Percentiles rank a stretch among this genome's conserved stretches.
phyloP scores from a whole-genome alignment of 2,888 invertebrate genomes.

The Phortica okadai region DNA sequence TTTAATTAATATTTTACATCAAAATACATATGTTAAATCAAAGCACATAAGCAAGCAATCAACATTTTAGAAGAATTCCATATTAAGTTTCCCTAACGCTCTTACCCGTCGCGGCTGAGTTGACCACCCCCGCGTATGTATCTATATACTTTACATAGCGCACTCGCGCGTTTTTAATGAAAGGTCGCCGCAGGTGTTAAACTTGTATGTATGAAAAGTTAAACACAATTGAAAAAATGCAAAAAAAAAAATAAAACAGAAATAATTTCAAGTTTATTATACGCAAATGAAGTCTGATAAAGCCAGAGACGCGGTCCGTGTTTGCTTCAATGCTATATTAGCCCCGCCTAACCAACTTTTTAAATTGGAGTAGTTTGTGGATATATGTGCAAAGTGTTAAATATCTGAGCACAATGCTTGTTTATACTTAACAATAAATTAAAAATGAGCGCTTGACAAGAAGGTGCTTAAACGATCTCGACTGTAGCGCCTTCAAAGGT shows the following conservation, averaged over 20 bases:
- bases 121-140: too few species aligned
- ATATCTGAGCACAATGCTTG: too few species aligned
- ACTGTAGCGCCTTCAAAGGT: too few species aligned
- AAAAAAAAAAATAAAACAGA: slow-evolving; percentile 3
- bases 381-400: too few species aligned
- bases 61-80: too few species aligned
- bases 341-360: slow-evolving; percentile 5
- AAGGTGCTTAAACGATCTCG: too few species aligned
- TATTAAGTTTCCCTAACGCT: too few species aligned
- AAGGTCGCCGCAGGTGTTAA: slow-evolving; percentile 11
- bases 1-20: background rate
- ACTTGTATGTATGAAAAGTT: slow-evolving; percentile 4
- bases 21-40: background rate
- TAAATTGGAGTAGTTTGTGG: slow-evolving; percentile 10
- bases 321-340: slow-evolving; percentile 15
- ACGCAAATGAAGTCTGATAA: slow-evolving; percentile 6
- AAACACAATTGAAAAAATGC: background rate
- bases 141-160: background rate
- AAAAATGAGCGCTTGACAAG: too few species aligned
- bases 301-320: background rate
- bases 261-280: slow-evolving; percentile 2
- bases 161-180: background rate
- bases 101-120: too few species aligned
- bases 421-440: too few species aligned
- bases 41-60: background rate